phyloP scores from a whole-genome alignment of 2,888 invertebrate genomes.

The Mesoligia furuncula region DNA sequence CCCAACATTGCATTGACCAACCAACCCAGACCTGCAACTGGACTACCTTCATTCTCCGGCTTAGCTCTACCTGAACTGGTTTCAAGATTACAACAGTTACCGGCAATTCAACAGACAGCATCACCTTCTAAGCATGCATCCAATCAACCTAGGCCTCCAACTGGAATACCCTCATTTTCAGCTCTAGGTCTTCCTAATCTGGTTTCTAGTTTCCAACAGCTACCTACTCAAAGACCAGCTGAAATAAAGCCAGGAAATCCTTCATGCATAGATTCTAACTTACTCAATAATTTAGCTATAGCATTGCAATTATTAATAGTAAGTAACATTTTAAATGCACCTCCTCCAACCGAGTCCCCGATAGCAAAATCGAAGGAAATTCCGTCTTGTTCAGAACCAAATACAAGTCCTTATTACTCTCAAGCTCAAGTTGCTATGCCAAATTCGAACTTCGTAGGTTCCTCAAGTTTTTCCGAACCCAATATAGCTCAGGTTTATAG shows the following conservation, averaged over 20 bases:
- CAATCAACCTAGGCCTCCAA: slow-evolving; percentile 24
- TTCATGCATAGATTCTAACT: slow-evolving; percentile 70
- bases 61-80: slow-evolving; percentile 50
- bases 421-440: slow-evolving; percentile 45
- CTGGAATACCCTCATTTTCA: slow-evolving; percentile 24
- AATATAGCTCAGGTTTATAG: slow-evolving; percentile 34
- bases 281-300: slow-evolving; percentile 84
- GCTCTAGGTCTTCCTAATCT: slow-evolving; percentile 35
- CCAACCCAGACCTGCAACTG: slow-evolving; percentile 28
- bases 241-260: slow-evolving; percentile 4
- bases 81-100: slow-evolving; percentile 29
- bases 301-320: slow-evolving; percentile 82
- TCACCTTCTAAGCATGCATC: background rate
- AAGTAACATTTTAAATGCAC: slow-evolving; percentile 79
- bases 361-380: slow-evolving; percentile 16
- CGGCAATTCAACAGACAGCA: slow-evolving; percentile 15
- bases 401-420: background rate
- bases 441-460: slow-evolving; percentile 64
- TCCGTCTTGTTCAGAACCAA: slow-evolving; percentile 1
- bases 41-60: slow-evolving; percentile 38
- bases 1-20: slow-evolving; percentile 18
- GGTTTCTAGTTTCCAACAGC: slow-evolving; percentile 21
- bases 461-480: slow-evolving; percentile 42
- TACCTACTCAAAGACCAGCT: background rate
- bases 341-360: slow-evolving; percentile 51